Conservation (phyloP, 2,888 invertebrate genomes). For the Cyaniris semiargus region DNA sequence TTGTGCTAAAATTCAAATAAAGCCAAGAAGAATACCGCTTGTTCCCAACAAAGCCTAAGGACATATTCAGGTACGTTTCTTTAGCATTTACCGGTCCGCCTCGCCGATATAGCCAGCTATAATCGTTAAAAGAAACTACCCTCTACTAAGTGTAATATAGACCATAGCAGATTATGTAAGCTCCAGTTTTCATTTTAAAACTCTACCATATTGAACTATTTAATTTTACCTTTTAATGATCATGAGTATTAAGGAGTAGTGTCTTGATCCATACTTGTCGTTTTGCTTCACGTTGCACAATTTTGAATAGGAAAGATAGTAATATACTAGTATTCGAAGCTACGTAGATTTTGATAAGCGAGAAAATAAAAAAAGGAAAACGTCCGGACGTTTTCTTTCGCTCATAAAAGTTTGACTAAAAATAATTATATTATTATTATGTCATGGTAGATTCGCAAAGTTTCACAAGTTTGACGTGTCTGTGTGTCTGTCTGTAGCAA, state of each 20-base stretch:
- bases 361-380: too few species aligned
- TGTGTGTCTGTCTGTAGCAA: too few species aligned
- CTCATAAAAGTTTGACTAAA: too few species aligned
- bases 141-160: conserved; percentile 49
- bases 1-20: background rate
- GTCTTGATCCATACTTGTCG: background rate
- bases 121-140: conserved; percentile 55
- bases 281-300: background rate
- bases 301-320: background rate
- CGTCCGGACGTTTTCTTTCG: too few species aligned
- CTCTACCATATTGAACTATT: conserved; percentile 39
- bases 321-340: too few species aligned
- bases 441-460: too few species aligned
- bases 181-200: conserved; percentile 44
- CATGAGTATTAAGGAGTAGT: background rate
- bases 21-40: conserved; percentile 22
- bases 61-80: conserved; percentile 30
- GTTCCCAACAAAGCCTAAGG: conserved; percentile 25
- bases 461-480: too few species aligned
- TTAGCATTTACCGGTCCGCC: conserved; percentile 38
- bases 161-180: conserved; percentile 51
- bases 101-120: conserved; percentile 44
- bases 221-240: conserved; percentile 25
- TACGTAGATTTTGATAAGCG: too few species aligned
- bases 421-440: too few species aligned